phyloP scores from a whole-genome alignment of 2,888 invertebrate species.

The Blastobasis adustella region DNA sequence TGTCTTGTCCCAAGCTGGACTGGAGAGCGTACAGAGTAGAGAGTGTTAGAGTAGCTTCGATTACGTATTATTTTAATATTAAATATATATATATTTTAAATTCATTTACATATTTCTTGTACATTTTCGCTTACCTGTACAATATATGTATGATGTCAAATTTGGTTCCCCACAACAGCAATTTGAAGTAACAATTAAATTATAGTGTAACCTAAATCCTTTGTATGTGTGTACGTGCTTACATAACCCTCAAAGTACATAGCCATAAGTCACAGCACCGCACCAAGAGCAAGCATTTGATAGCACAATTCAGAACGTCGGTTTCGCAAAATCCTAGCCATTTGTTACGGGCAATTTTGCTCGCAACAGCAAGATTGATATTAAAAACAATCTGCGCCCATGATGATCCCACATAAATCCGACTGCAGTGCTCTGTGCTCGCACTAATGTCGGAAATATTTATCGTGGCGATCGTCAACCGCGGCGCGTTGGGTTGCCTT shows the following conservation, averaged over 20 bases:
- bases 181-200: too few relatives aligned
- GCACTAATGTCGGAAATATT: conserved; percentile 64
- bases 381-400: conserved; percentile 18
- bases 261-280: too few relatives aligned
- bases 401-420: conserved; percentile 35
- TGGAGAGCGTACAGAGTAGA: conserved; percentile 44
- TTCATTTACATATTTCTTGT: neutral
- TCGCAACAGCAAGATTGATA: conserved; percentile 11
- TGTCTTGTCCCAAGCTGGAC: conserved; percentile 36
- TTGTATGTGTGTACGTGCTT: too few relatives aligned
- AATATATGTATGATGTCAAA: neutral
- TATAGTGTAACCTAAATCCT: too few relatives aligned
- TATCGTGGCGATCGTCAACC: conserved; percentile 71
- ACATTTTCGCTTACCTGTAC: too few relatives aligned
- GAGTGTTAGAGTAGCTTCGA: neutral
- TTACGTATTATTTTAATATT: too few relatives aligned
- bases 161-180: neutral
- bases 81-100: too few relatives aligned
- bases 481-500: conserved; percentile 53
- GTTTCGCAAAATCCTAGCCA: neutral
- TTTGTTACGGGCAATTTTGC: conserved; percentile 4
- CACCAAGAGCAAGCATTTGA: neutral
- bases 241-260: too few relatives aligned
- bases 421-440: conserved; percentile 42
- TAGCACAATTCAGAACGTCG: neutral